Evolutionary conservation across 2,888 invertebrate genomes (phyloP), one percentile per base, ranked within the genome.

Genomic region (Sthenelais limicola): DNA sequence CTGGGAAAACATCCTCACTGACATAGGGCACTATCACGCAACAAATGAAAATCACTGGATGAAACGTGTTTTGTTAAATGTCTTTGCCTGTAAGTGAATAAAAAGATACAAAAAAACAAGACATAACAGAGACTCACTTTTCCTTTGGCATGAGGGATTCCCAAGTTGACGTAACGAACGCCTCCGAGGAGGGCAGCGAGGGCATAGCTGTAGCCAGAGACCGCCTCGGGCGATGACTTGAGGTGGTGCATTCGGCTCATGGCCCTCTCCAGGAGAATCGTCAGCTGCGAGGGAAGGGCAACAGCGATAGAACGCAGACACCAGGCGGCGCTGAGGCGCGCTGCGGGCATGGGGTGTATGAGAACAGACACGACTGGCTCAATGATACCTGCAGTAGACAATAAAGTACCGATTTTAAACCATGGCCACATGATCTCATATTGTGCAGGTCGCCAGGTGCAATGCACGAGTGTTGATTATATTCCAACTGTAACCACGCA

Each of bases 61-160:
- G n/a, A n/a, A n/a, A n/a, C n/a, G n/a, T n/a, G n/a, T n/a, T n/a
- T n/a, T n/a, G n/a, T n/a, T n/a, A n/a, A n/a, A n/a, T n/a, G n/a
- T n/a, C n/a, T n/a, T n/a, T n/a, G n/a, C n/a, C n/a, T n/a, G n/a
- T n/a, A n/a, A n/a, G n/a, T n/a, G n/a, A n/a, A n/a, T n/a, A n/a
- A n/a, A n/a, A n/a, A n/a, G n/a, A n/a, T n/a, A n/a, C n/a, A n/a
- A n/a, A n/a, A n/a, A n/a, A n/a, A n/a, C n/a, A 43, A 43, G 18
- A 12, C 15, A 56, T 5, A 21, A 28, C 24, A 21, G 30, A 56
- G 32, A 9, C 78, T 80, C 80, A 97, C 93, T 90, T 98, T 98
- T 77, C 98, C 97, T 83, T 97, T 95, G 33, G 95, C 96, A 88
- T 98, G 97, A 0, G 99, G 98, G 49, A 98, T 94, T 24, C 98